Base-by-base conservation (phyloP, 2,888 invertebrate species). In the Oscheius myriophilus region DNA sequence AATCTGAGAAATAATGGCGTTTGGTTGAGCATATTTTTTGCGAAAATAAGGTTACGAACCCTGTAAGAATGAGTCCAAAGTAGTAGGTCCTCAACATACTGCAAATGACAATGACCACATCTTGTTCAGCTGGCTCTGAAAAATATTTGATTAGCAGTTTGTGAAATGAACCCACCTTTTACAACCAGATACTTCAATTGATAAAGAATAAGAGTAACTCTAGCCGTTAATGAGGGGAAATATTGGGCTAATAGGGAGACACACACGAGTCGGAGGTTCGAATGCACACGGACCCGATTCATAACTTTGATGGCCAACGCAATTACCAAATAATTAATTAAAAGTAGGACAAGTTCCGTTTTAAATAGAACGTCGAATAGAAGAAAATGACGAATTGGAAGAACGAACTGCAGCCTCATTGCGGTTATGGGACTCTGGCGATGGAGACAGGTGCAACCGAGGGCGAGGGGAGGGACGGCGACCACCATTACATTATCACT, bases 21-120 rank as follows among this genome's bases (percentile, higher is more conserved):
- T 33, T 33, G 3, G 33, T 33, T 45, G 46, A 4, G 3, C 46
- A 45, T 45, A 4, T 18, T 3, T 14, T 45, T 18, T 45, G 16
- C 11, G 11, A 9, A 18, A 16, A 3, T n/a, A 23, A 18, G 23
- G 16, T 18, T 49, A 39, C 41, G 18, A 26, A 65, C 64, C 64
- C 64, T 21, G 43, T 21, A 6, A 65, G 23, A 43, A 65, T 65
- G 1, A 23, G 41, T 3, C 53, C 53, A 42, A 65, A 54, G 46
- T 52, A 65, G 43, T 65, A 53, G 14, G 64, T 54, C 16, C 64
- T 18, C 0, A 65, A 16, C 18, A 54, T 18, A 43, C 64, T 65
- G 25, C 54, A 65, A 23, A 1, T 4, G 23, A 65, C 43, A 42
- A 65, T 65, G 7, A 54, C 21, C 3, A 25, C 16, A 26, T 54